Percentiles rank a stretch among this genome's conserved stretches.
phyloP scores from a whole-genome alignment of 2,888 invertebrate genomes.

The Drosophila atroscutellata region DNA sequence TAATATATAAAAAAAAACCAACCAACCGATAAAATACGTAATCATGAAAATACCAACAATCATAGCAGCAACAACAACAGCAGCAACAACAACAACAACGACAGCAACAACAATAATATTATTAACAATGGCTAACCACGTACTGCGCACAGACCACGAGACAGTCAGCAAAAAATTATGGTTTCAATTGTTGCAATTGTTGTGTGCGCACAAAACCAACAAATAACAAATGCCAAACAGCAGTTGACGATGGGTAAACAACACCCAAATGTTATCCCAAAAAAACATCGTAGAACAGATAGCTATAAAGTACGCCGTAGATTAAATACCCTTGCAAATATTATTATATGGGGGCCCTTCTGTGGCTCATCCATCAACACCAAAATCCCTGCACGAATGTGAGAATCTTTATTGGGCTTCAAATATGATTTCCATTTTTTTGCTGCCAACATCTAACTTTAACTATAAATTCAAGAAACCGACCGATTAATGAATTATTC shows the following conservation, averaged over 20 bases:
- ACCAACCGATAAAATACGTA: constrained; percentile 48
- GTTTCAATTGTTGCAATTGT: constrained; percentile 46
- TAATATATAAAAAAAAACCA: constrained; percentile 21
- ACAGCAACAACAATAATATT: neutral
- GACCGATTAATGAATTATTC: neutral
- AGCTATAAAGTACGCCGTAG: neutral
- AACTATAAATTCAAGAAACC: neutral
- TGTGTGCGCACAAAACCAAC: constrained; percentile 5
- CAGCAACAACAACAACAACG: neutral
- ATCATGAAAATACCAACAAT: constrained; percentile 61
- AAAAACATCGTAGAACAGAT: neutral
- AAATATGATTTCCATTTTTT: no score
- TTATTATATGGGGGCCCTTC: neutral
- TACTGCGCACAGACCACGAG: constrained; percentile 34
- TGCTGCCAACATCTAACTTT: no score
- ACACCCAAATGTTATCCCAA: constrained; percentile 23
- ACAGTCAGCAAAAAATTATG: constrained; percentile 43
- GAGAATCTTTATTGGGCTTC: neutral
- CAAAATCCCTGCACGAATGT: neutral
- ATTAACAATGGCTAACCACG: constrained; percentile 40
- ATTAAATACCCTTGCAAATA: neutral
- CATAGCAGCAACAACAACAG: constrained; percentile 16
- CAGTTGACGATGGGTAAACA: constrained; percentile 65
- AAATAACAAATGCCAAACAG: constrained; percentile 17
- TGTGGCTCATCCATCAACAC: neutral